Evolutionary conservation across 1,140 invertebrate genomes (phyloP), one percentile per base, ranked within the genome.

Genomic region (Hydropsyche tenuis): DNA sequence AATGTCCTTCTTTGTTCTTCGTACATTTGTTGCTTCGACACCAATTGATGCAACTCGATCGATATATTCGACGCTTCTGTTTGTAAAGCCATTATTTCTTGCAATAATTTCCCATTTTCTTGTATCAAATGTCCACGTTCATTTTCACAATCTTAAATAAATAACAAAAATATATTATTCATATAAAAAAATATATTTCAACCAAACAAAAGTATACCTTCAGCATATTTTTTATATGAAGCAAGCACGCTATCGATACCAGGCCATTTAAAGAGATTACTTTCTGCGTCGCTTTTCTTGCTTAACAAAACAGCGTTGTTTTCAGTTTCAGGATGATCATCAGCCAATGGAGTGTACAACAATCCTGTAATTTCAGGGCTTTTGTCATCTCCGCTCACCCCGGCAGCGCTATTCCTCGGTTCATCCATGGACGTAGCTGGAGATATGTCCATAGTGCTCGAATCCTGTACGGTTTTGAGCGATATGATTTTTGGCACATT

Each of bases 391-490:
- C 79, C 78, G 0, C 66, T 76, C 0, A 78, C 75, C 1, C 81
- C 81, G 11, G 80, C 80, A 0, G 84, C 83, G 11, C 80, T 81
- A 42, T 80, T 83, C 48, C 78, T 74, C 0, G 84, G 83, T 71
- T 85, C 84, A 48, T 85, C 84, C 83, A 84, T 84, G 1, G 84
- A 84, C 11, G 82, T 84, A 1, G 83, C 82, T 43, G 81, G 82
- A 18, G 78, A 80, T 20, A 79, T 73, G 7, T 75, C 75, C 23
- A 76, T 72, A 4, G 73, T 60, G 18, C 25, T 73, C 12, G 78
- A 73, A 37, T 81, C 80, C 63, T 81, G 78, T 5, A 71, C 75
- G 1, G 80, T 78, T 69, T 84, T 84, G 43, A 85, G 75, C 4
- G 82, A 82, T 62, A 84, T 82, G 73, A 85, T 83, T 75, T 83